Base-by-base conservation (phyloP, 1,140 invertebrate genomes). In the Cataglyphis hispanica region DNA sequence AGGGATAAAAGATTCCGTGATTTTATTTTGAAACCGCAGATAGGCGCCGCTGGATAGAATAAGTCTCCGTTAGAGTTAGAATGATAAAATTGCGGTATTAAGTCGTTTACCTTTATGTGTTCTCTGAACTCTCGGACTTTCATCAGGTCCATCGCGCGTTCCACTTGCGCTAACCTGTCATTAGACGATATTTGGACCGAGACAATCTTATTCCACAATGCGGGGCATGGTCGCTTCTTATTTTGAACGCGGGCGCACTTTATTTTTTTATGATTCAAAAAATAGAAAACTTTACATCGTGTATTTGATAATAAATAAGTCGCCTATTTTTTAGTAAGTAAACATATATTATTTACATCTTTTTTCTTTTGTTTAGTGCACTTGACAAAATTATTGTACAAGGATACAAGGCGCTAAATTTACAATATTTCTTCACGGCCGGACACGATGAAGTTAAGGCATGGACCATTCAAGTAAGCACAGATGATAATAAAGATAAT, bases 391-490 rank as follows among this genome's bases (percentile, higher is more conserved):
- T 99, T 85, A 99, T 99, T 88, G 96, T 99, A 0, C 98, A 98
- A 93, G 99, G 99, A 64, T 99, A 99, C 96, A 99, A 99, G 94
- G 97, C 98, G 5, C 95, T 99, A 31, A 98, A 99, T 90, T 95
- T 99, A 66, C 97, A 98, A 92, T 99, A 99, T 94, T 99, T 99
- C 96, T 99, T 99, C 95, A 99, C 99, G 7, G 96, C 97, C 34
- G 99, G 99, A 13, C 96, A 97, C 70, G 99, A 99, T 95, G 99
- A 99, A 96, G 99, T 99, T 0, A 99, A 99, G 95, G 99, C 99
- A 10, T 99, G 99, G 99, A 99, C 99, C 2, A 98, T 99, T 94
- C 99, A 99, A 97, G 98, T 99, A 95, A 87, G 25, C 69, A 40
- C 11, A 25, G 2, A 53, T 83, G 43, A 67, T 43, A 80, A 50